A percentile compares a stretch with the other conserved stretches of the same genome.
These are phyloP conservation scores for Lordiphosa collinella DNA, from an alignment of 1,140 invertebrate species.

Conservation along the genomic window DNA sequence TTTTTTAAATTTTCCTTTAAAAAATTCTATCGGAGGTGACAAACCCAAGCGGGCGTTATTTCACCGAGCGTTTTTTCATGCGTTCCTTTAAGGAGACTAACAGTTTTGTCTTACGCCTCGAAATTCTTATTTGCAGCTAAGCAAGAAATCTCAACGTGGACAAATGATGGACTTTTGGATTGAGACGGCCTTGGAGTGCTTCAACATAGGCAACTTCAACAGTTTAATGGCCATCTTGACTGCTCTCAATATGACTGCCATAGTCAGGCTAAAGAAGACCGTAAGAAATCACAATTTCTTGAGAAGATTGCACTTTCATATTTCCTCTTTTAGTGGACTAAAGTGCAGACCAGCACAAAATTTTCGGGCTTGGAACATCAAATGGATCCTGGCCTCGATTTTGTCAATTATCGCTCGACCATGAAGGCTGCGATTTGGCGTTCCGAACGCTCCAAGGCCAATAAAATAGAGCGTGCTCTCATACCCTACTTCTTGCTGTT, in stretches of 20 bases:
- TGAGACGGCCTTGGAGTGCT: constrained; percentile 95
- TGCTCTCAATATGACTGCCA: constrained; percentile 93
- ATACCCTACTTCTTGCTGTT: constrained; percentile 95
- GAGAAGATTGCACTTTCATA: background rate
- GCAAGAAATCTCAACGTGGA: constrained; percentile 94
- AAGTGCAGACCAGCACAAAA: constrained; percentile 89
- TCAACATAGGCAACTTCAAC: constrained; percentile 98
- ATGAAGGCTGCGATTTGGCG: constrained; percentile 94
- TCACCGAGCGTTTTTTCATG: no score
- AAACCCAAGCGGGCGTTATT: no score
- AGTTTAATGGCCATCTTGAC: constrained; percentile 98
- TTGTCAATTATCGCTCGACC: constrained; percentile 92
- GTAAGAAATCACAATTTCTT: constrained; percentile 83
- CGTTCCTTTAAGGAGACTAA: no score
- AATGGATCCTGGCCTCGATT: constrained; percentile 94
- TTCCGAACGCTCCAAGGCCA: constrained; percentile 87
- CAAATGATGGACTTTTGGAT: constrained; percentile 96
- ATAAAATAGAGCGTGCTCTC: constrained; percentile 91
- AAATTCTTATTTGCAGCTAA: constrained; percentile 84
- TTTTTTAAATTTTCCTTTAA: no score
- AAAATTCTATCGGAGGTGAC: no score
- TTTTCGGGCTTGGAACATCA: constrained; percentile 94
- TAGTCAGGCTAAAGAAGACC: constrained; percentile 95
- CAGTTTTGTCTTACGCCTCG: no score
- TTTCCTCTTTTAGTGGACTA: constrained; percentile 85